These are phyloP conservation scores for Macquaria australasica DNA, from an alignment of 2,113 vertebrate species.

Conservation along the genomic window DNA sequence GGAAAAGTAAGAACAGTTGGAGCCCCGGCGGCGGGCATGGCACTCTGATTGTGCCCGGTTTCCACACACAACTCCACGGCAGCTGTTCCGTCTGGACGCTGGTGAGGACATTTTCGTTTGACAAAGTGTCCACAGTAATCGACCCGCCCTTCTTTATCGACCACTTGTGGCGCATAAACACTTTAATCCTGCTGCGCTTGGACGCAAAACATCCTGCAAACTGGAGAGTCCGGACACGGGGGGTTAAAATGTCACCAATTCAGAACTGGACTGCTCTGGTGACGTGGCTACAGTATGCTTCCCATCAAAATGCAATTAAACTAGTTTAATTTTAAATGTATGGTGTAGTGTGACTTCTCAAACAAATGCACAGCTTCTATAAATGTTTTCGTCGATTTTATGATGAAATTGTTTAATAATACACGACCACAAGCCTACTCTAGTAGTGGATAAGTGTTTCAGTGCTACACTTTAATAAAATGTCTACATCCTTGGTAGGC, in stretches of 20 bases:
- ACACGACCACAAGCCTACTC: not conserved
- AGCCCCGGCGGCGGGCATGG: constrained; percentile 84
- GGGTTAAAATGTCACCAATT: constrained; percentile 31
- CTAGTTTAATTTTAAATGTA: not conserved
- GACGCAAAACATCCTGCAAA: constrained; percentile 44
- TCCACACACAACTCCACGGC: constrained; percentile 60
- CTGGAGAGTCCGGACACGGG: constrained; percentile 2
- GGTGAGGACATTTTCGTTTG: constrained; percentile 73
- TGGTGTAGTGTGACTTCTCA: not conserved
- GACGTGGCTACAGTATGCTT: constrained; percentile 50
- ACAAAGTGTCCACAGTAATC: not conserved
- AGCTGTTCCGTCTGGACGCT: constrained; percentile 72
- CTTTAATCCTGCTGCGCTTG: constrained; percentile 28
- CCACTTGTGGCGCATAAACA: constrained; percentile 3
- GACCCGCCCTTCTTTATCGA: constrained; percentile 9
- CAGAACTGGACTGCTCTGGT: constrained; percentile 35
- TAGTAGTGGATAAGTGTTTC: not conserved
- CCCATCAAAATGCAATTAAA: constrained; percentile 8
- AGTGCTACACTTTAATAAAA: not conserved
- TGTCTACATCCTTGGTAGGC: too few species aligned
- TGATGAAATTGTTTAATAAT: not conserved
- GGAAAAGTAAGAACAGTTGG: constrained; percentile 75
- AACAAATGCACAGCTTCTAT: not conserved
- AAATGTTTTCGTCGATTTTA: not conserved
- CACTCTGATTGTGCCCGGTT: constrained; percentile 75